A percentile compares a stretch with the other conserved stretches of the same genome.
Evolutionary conservation across 1,140 invertebrate genomes (phyloP).

Genomic region (Drosophila prosaltans): DNA sequence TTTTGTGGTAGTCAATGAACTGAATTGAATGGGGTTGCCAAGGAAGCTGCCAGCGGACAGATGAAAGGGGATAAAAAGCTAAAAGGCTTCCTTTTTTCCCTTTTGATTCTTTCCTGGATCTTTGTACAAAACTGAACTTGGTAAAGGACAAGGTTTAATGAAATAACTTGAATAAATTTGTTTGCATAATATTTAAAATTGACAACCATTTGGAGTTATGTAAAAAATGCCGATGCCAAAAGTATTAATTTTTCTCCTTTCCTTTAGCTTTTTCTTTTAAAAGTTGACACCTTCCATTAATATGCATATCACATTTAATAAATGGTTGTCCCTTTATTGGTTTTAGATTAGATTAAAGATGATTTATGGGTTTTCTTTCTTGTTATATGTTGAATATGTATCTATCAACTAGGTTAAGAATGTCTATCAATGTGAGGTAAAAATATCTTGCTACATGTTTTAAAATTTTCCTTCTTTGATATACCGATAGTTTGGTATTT

Average conservation of each 20-base stretch:
- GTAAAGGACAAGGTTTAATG: neutral
- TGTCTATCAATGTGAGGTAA: too few species aligned
- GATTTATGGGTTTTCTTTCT: neutral
- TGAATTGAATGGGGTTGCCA: conserved; percentile 2
- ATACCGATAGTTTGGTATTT: too few species aligned
- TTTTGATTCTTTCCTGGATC: neutral
- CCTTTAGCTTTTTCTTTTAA: neutral
- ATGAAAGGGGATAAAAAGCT: neutral
- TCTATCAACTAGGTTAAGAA: too few species aligned
- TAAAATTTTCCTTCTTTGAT: too few species aligned
- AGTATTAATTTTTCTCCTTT: neutral
- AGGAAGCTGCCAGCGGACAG: neutral
- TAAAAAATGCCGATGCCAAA: too few species aligned
- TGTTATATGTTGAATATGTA: too few species aligned
- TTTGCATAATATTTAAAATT: neutral
- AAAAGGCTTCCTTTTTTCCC: neutral
- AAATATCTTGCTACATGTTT: too few species aligned
- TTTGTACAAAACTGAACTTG: neutral
- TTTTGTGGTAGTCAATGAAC: too few species aligned
- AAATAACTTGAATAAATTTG: neutral
- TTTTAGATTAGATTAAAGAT: neutral
- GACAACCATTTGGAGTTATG: too few species aligned
- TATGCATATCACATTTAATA: neutral
- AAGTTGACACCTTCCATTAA: neutral
- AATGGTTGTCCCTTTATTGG: neutral